These are phyloP conservation scores for Crenichthys baileyi DNA, from an alignment of 2,797 vertebrate species.

Conservation along the genomic window DNA sequence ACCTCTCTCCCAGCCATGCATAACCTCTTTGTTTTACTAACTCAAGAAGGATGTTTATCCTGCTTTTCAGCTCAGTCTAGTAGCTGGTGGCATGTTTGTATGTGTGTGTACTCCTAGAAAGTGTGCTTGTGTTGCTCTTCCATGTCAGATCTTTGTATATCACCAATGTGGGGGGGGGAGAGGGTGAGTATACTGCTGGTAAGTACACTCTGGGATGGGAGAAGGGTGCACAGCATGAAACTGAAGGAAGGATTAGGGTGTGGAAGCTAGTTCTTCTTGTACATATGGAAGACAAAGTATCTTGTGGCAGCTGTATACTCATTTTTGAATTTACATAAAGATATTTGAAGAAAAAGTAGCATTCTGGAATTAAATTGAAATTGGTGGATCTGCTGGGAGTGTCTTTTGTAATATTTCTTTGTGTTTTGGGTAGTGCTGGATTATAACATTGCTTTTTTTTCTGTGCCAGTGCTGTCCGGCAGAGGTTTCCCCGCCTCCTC, in stretches of 20 bases:
- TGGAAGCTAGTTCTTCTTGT: constrained; percentile 18
- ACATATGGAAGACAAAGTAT: constrained; percentile 11
- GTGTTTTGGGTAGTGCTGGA: background rate
- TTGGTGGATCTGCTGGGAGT: constrained; percentile 16
- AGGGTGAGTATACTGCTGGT: constrained; percentile 79
- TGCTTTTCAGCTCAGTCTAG: constrained; percentile 41
- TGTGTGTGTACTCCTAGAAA: constrained; percentile 55
- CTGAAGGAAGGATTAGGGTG: constrained; percentile 2
- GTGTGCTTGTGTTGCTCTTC: constrained; percentile 60
- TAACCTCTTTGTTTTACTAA: constrained; percentile 43
- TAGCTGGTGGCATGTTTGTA: constrained; percentile 53
- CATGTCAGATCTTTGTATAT: constrained; percentile 75
- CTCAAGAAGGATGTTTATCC: constrained; percentile 28
- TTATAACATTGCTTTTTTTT: constrained; percentile 57
- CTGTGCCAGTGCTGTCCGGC: constrained; percentile 83
- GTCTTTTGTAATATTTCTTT: constrained; percentile 6
- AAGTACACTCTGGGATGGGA: constrained; percentile 68
- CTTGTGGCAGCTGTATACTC: constrained; percentile 10
- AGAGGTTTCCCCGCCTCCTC: constrained; percentile 88
- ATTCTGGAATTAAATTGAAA: constrained; percentile 22
- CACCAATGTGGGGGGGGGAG: constrained; percentile 67
- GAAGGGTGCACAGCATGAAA: constrained; percentile 29
- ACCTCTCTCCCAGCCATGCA: constrained; percentile 52
- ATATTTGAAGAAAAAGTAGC: constrained; percentile 25
- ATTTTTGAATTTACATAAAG: constrained; percentile 8